Conservation (phyloP, 1,140 invertebrate species). For the Condylostylus longicornis region DNA sequence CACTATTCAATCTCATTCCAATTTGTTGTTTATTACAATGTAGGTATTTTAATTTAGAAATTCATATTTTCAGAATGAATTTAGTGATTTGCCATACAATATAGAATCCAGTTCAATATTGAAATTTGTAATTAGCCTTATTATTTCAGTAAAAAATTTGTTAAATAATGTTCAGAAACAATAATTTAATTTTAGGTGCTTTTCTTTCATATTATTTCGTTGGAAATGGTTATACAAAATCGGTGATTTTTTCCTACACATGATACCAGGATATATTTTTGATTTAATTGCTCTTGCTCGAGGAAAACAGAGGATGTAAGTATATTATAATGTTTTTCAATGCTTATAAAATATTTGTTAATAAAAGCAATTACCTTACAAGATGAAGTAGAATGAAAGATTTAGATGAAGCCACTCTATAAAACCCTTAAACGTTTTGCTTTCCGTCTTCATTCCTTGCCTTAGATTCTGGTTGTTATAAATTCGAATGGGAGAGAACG, state of each 20-base stretch:
- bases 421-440: slow-evolving; percentile 22
- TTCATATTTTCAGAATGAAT: background rate
- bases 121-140: background rate
- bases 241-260: slow-evolving; percentile 38
- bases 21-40: background rate
- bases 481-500: slow-evolving; percentile 24
- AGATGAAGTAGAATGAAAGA: slow-evolving; percentile 10
- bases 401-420: slow-evolving; percentile 18
- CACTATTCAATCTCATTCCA: too few relatives aligned
- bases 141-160: background rate
- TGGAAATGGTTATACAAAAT: slow-evolving; percentile 32
- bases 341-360: slow-evolving; percentile 4
- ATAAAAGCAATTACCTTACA: slow-evolving; percentile 1
- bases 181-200: slow-evolving; percentile 29
- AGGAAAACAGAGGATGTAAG: slow-evolving; percentile 46
- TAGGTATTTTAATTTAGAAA: background rate
- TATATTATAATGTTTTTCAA: slow-evolving; percentile 15
- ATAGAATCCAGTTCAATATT: background rate
- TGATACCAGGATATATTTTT: slow-evolving; percentile 42
- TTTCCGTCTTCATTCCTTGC: too few relatives aligned
- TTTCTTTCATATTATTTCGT: slow-evolving; percentile 32
- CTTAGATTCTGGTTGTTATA: too few relatives aligned
- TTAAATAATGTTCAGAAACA: background rate
- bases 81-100: background rate
- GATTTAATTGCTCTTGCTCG: slow-evolving; percentile 38